Percentiles rank a stretch among this genome's conserved stretches.
These are phyloP conservation scores for Drosophila flavopinicola DNA, from an alignment of 2,888 invertebrate species.

Conservation along the genomic window DNA sequence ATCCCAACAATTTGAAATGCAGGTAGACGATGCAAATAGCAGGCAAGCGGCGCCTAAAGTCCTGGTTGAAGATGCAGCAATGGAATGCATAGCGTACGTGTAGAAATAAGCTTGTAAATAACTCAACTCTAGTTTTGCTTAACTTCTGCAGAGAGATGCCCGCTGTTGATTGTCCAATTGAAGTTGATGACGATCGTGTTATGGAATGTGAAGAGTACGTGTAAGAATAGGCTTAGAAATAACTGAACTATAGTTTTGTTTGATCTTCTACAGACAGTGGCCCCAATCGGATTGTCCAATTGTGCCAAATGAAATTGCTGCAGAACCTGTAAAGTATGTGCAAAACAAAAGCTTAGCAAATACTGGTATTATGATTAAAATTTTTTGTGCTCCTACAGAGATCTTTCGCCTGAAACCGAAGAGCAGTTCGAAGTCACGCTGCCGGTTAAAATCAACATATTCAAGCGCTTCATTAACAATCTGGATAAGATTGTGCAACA, in stretches of 20 bases:
- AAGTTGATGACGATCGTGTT: too few relatives aligned
- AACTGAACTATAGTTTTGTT: too few relatives aligned
- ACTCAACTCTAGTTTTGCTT: background rate
- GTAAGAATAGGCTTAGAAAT: too few relatives aligned
- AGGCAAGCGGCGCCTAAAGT: background rate
- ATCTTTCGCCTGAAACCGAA: background rate
- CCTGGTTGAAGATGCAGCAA: background rate
- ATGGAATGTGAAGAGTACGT: too few relatives aligned
- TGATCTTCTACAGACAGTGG: too few relatives aligned
- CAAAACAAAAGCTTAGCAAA: too few relatives aligned
- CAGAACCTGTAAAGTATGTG: too few relatives aligned
- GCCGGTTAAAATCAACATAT: conserved; percentile 32
- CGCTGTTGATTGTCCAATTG: too few relatives aligned
- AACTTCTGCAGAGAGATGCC: conserved; percentile 2
- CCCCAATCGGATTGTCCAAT: too few relatives aligned
- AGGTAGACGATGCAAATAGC: background rate
- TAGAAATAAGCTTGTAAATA: background rate
- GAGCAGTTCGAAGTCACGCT: background rate
- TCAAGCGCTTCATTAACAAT: conserved; percentile 40
- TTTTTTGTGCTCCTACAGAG: too few relatives aligned
- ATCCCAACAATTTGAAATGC: background rate
- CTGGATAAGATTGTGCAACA: conserved; percentile 27
- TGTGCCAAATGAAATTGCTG: too few relatives aligned
- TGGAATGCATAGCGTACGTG: conserved; percentile 13
- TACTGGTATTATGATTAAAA: too few relatives aligned